These are phyloP conservation scores for Eupithecia vulgata DNA, from an alignment of 2,888 invertebrate species.

Conservation along the genomic window DNA sequence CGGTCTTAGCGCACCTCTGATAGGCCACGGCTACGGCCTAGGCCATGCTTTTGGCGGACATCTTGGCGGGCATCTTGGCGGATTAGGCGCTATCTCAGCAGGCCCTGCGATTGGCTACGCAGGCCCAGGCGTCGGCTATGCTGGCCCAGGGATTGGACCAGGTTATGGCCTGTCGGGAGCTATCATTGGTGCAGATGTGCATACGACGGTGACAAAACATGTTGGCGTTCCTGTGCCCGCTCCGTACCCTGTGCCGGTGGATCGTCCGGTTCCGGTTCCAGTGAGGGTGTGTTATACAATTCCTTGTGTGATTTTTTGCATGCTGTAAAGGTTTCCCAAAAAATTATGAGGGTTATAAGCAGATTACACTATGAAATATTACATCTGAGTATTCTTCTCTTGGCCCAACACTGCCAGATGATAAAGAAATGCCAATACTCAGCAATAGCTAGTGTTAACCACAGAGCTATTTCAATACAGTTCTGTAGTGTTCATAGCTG, in stretches of 20 bases:
- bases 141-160: constrained; percentile 24
- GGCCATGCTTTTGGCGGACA: constrained; percentile 39
- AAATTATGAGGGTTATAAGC: not conserved
- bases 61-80: constrained; percentile 13
- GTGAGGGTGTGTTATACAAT: constrained; percentile 62
- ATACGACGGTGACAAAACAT: constrained; percentile 80
- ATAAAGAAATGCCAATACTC: not conserved
- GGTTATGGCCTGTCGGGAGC: constrained; percentile 46
- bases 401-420: not conserved
- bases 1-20: constrained; percentile 43
- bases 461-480: too few species aligned
- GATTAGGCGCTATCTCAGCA: constrained; percentile 24
- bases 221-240: constrained; percentile 79
- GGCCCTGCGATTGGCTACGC: constrained; percentile 44
- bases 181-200: constrained; percentile 76
- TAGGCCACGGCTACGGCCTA: constrained; percentile 52
- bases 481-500: not conserved
- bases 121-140: constrained; percentile 41
- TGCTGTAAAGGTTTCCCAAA: not conserved
- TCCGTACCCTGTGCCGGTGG: constrained; percentile 78
- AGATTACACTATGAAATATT: not conserved
- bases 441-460: not conserved
- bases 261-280: constrained; percentile 76
- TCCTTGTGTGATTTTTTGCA: not conserved
- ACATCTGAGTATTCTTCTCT: too few species aligned